Base-by-base conservation (phyloP, 2,888 invertebrate species). In the Brachyopa scutellaris region DNA sequence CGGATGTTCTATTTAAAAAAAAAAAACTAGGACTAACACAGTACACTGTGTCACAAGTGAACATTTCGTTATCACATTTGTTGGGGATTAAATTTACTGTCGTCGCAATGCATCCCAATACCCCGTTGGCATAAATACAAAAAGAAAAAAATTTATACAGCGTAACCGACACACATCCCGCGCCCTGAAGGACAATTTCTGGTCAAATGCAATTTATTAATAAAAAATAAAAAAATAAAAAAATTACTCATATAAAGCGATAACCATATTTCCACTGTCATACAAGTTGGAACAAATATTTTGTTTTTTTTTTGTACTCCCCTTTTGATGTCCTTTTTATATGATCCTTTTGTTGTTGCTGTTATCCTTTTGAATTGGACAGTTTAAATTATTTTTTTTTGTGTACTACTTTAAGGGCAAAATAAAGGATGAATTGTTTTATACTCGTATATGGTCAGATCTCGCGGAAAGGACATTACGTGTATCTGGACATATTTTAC, bases 11-110 rank as follows among this genome's bases (percentile, higher is more conserved):
- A 0, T 64, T 13, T 42, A 2, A 0, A n/a, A 23, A 38, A 36
- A 26, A 26, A 0, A n/a, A 23, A 38, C 21, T 15, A 26, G 19
- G 45, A 59, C 40, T 7, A 55, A 29, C 33, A 61, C 23, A 45
- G 0, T 2, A 2, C 8, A 17, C 21, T 40, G 51, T 73, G 73
- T 66, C 42, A 61, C 49, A 67, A 73, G 59, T 67, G 67, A 61
- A 79, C 73, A 79, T 67, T 66, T 78, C 53, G 66, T 79, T 79
- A 79, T 79, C 79, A 79, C 79, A 79, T 74, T n/a, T 79, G 79
- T 79, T 45, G 73, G 61, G 73, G 61, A 79, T 74, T 74, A 38
- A 79, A 79, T 79, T 79, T 79, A 79, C 74, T 67, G 79, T 74
- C 74, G 67, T 67, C 79, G 79, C 79, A 79, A 55, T 79, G 73